Base-by-base conservation (phyloP, 2,797 vertebrate genomes). In the Phrynocephalus vlangalii region DNA sequence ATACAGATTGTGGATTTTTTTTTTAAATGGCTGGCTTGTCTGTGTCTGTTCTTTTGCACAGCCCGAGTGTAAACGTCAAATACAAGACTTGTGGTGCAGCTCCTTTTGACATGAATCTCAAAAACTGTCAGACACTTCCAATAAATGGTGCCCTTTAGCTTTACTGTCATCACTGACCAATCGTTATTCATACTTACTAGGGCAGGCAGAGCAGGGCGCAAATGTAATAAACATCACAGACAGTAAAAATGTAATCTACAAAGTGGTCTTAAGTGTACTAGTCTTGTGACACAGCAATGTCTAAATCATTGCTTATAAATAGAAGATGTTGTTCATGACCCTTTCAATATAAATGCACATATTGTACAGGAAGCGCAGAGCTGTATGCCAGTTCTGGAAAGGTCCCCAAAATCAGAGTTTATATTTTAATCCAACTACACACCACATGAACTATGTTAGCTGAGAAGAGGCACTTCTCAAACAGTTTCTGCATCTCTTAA, bases 281-380 rank as follows among this genome's bases (percentile, higher is more conserved):
- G 13, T 78, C 92, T 83, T 85, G 22, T 82, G 56, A 82, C 71
- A 77, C n/a, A 84, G 44, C 86, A 89, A 72, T 71, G 87, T 77
- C 52, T 38, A 68, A 50, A 4, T 0, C n/a, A 75, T 28, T 68
- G 30, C 44, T 80, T 88, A 44, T 82, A 84, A 87, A 86, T 83
- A 1, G 56, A 85, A 81, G 4, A 10, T 8, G 26, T 1, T 85
- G 1, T 20, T 81, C 15, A 81, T 76, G 56, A 80, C 20, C 68
- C 63, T 75, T 81, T 72, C 44, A 83, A 72, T 48, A 81, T 8
- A 28, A 90, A 88, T 26, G 9, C 4, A 38, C 48, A 8, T 56
- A 1, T 0, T 1, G 2, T 48, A 5, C 70, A 77, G 68, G 0
- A 82, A 56, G 72, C 86, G 11, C 67, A 91, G 71, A 5, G 2